These are phyloP conservation scores for Neelides sp. DNA, from an alignment of 1,140 invertebrate species.

Conservation along the genomic window DNA sequence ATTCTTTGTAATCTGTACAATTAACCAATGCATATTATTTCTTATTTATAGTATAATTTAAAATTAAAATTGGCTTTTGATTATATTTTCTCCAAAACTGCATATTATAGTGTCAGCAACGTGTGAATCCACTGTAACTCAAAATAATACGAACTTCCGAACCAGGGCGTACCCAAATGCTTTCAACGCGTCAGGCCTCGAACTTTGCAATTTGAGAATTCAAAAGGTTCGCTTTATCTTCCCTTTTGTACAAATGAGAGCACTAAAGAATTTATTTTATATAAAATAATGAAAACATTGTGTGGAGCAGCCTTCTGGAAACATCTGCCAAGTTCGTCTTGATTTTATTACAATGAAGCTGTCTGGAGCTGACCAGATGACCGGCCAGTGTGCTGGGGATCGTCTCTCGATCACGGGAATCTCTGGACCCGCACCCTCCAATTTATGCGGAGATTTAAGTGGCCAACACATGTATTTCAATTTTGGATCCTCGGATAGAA, in stretches of 20 bases:
- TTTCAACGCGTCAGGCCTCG: constrained; percentile 18
- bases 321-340: constrained; percentile 26
- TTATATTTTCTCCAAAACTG: background rate
- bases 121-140: constrained; percentile 20
- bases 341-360: constrained; percentile 22
- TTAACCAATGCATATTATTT: background rate
- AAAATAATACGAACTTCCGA: constrained; percentile 28
- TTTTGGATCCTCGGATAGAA: constrained; percentile 27
- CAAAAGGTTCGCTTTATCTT: constrained; percentile 21
- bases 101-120: constrained; percentile 15
- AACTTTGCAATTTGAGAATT: constrained; percentile 26
- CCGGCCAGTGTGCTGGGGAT: constrained; percentile 22
- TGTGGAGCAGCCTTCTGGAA: constrained; percentile 14
- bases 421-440: constrained; percentile 12
- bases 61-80: background rate
- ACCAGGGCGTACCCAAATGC: constrained; percentile 17
- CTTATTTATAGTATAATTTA: background rate
- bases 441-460: constrained; percentile 23
- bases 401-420: constrained; percentile 25
- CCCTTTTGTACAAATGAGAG: background rate
- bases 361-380: constrained; percentile 9
- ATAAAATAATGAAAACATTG: background rate
- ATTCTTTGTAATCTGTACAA: background rate
- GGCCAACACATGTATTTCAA: constrained; percentile 29
- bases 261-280: background rate